phyloP scores from a whole-genome alignment of 1,140 invertebrate species.

The Drosophila mojavensis region DNA sequence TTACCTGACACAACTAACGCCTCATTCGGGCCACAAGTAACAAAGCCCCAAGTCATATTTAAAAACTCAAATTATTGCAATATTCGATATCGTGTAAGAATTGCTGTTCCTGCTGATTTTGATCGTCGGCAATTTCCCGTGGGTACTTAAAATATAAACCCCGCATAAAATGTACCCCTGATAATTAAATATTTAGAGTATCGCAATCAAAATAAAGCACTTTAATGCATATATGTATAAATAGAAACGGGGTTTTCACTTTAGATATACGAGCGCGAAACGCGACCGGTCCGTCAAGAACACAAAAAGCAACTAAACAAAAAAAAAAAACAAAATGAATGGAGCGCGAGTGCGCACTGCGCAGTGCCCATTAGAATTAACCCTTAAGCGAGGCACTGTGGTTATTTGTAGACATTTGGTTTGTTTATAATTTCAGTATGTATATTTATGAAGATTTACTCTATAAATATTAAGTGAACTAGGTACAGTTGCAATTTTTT shows the following conservation, averaged over 20 bases:
- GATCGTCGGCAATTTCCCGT: background rate
- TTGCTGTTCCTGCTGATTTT: background rate
- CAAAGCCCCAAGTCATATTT: constrained; percentile 95
- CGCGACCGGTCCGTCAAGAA: constrained; percentile 52
- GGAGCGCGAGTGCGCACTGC: constrained; percentile 26
- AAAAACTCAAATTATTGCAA: constrained; percentile 18
- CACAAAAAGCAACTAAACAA: constrained; percentile 48
- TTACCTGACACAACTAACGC: constrained; percentile 98
- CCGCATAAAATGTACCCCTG: constrained; percentile 1
- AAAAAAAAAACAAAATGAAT: background rate
- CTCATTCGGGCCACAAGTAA: constrained; percentile 98
- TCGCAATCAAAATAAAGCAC: background rate
- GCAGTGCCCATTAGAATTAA: constrained; percentile 51
- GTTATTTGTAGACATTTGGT: background rate
- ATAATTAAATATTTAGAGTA: constrained; percentile 6
- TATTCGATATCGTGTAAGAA: constrained; percentile 5
- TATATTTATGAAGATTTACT: constrained; percentile 47
- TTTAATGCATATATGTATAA: constrained; percentile 18
- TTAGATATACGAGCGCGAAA: constrained; percentile 24
- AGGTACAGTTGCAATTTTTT: constrained; percentile 49
- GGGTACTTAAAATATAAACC: constrained; percentile 4
- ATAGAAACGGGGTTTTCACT: constrained; percentile 7
- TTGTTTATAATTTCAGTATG: constrained; percentile 32
- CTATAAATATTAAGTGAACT: constrained; percentile 48
- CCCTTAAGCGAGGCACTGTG: constrained; percentile 25